phyloP scores from a whole-genome alignment of 2,888 invertebrate species.

The Achlya flavicornis region DNA sequence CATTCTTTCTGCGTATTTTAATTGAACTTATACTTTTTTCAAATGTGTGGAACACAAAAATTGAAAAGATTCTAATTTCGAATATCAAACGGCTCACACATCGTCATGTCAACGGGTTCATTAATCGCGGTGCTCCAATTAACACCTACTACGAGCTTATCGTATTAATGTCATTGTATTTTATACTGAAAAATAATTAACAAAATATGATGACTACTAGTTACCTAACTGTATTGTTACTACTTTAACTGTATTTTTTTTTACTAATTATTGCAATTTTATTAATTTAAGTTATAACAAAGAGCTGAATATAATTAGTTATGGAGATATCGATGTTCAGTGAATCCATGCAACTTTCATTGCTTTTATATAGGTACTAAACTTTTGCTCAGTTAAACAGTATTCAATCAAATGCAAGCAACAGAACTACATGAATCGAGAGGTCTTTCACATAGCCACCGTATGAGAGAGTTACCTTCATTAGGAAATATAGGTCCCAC shows the following conservation, averaged over 20 bases:
- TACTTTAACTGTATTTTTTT: too few relatives aligned
- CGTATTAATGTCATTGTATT: slow-evolving; percentile 37
- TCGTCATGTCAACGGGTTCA: slow-evolving; percentile 64
- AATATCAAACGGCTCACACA: slow-evolving; percentile 57
- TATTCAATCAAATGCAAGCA: slow-evolving; percentile 28
- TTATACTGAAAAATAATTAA: not conserved
- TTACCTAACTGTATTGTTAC: too few relatives aligned
- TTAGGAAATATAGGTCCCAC: slow-evolving; percentile 59
- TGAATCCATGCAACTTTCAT: too few relatives aligned
- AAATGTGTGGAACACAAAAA: slow-evolving; percentile 15
- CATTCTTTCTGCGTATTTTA: not conserved
- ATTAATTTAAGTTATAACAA: too few relatives aligned
- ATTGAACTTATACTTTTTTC: slow-evolving; percentile 12
- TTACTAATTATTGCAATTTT: not conserved
- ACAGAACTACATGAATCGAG: slow-evolving; percentile 26
- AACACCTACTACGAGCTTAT: slow-evolving; percentile 46
- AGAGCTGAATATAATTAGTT: too few relatives aligned
- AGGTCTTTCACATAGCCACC: slow-evolving; percentile 35
- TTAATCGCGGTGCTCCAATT: slow-evolving; percentile 74
- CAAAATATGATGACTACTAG: not conserved
- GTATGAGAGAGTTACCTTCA: slow-evolving; percentile 52
- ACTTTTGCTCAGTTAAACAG: not conserved
- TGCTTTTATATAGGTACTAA: not conserved
- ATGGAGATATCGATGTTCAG: too few relatives aligned
- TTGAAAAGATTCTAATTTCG: slow-evolving; percentile 32